Evolutionary conservation across 2,888 invertebrate genomes (phyloP), one percentile per base, ranked within the genome.

Genomic region (Heteromurus nitidus): DNA sequence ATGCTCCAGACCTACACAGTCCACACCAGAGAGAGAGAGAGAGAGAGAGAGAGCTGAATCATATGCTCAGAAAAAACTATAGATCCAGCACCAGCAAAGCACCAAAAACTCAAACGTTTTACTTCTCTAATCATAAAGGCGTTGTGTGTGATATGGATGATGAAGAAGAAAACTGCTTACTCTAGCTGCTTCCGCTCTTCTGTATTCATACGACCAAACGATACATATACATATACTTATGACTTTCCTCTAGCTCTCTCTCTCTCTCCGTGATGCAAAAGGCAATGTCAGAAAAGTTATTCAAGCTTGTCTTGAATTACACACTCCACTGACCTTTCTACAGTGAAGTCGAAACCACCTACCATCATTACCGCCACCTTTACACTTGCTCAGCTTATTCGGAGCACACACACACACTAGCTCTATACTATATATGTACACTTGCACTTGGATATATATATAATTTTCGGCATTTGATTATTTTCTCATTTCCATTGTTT

Each of bases 231-330:
- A 75, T 31, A 68, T 69, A 58, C 13, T 26, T 22, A 75, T 53
- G 53, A 67, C 76, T 36, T 36, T 18, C 20, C 31, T 31, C 5
- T 13, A 11, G 26, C 44, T 30, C 26, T 76, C 31, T 75, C n/a
- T n/a, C n/a, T n/a, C n/a, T n/a, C n/a, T n/a, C n/a, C 3, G 50
- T 60, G 24, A 69, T 60, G 77, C 53, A 69, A 44, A 42, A 62
- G 70, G 77, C 62, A 47, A 77, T 69, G 77, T 70, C 77, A 77
- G 77, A 53, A 77, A 77, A 77, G 77, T 77, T 77, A 77, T 69
- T 77, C 77, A 77, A 77, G 77, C 77, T 55, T 77, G 77, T 77
- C 77, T 77, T 77, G 77, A 77, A 77, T 77, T 77, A 77, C 77
- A 77, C 77, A 77, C 64, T 77, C 64, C 28, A 77, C 70, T 77